phyloP scores from a whole-genome alignment of 2,797 vertebrate species.

The Acrossocheilus wenchowensis region DNA sequence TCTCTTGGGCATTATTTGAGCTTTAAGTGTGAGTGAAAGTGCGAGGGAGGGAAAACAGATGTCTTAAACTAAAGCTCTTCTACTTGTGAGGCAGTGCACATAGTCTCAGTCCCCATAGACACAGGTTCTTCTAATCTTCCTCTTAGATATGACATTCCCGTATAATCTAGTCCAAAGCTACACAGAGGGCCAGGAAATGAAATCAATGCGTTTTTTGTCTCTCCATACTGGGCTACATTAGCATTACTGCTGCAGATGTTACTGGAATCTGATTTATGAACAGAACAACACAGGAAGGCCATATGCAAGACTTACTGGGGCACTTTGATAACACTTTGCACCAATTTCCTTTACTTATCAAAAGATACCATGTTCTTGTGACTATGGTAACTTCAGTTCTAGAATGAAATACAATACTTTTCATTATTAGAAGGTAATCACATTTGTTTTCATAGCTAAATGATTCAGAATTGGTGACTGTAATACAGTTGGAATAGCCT shows the following conservation, averaged over 20 bases:
- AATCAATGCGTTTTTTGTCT: slow-evolving; percentile 72
- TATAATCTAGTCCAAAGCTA: slow-evolving; percentile 73
- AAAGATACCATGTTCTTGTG: not conserved
- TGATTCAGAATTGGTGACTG: not conserved
- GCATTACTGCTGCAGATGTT: slow-evolving; percentile 74
- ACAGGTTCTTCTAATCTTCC: slow-evolving; percentile 74
- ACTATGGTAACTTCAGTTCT: not conserved
- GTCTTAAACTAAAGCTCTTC: slow-evolving; percentile 60
- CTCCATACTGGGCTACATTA: slow-evolving; percentile 73
- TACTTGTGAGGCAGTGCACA: slow-evolving; percentile 72
- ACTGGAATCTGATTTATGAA: slow-evolving; percentile 76
- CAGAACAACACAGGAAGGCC: slow-evolving; percentile 56
- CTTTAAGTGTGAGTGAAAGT: slow-evolving; percentile 20
- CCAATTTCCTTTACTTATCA: slow-evolving; percentile 36
- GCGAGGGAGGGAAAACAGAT: not conserved
- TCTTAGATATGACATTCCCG: slow-evolving; percentile 71
- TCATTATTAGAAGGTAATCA: not conserved
- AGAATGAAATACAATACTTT: not conserved
- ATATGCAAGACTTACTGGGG: slow-evolving; percentile 52
- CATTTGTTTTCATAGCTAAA: not conserved
- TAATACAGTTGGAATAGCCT: not conserved
- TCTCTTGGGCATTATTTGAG: slow-evolving; percentile 58
- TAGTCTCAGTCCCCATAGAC: slow-evolving; percentile 65
- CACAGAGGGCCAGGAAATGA: slow-evolving; percentile 73
- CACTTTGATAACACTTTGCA: slow-evolving; percentile 10